Conservation (phyloP, 2,888 invertebrate genomes). For the Leptinotarsa juncta region DNA sequence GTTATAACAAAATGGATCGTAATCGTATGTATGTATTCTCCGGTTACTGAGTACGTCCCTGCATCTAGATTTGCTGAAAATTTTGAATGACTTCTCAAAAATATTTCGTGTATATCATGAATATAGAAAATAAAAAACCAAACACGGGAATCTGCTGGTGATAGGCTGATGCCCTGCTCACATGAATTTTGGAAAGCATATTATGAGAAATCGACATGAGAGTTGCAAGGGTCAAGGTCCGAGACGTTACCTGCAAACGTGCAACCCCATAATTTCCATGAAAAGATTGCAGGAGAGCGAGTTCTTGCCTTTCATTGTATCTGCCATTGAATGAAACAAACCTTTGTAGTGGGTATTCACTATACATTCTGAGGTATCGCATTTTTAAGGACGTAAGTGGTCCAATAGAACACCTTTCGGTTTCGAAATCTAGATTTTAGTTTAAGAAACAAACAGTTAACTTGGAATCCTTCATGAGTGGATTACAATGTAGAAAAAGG, state of each 20-base stretch:
- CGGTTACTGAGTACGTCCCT: background rate
- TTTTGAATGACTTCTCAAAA: slow-evolving; percentile 3
- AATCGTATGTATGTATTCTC: too few species aligned
- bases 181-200: background rate
- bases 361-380: background rate
- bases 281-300: background rate
- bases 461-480: too few species aligned
- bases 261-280: slow-evolving; percentile 4
- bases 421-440: too few species aligned
- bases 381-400: too few species aligned
- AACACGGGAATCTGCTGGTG: background rate
- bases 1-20: too few species aligned
- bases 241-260: slow-evolving; percentile 2
- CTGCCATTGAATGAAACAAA: background rate
- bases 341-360: background rate
- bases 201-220: background rate
- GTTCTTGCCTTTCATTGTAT: background rate
- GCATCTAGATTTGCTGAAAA: background rate
- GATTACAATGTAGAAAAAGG: too few species aligned
- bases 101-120: background rate
- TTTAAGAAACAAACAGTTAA: too few species aligned
- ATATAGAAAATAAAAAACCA: background rate
- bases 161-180: background rate
- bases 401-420: too few species aligned
- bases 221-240: slow-evolving; percentile 3